Conservation (phyloP, 1,140 invertebrate species). For the Phymastichus coffea region DNA sequence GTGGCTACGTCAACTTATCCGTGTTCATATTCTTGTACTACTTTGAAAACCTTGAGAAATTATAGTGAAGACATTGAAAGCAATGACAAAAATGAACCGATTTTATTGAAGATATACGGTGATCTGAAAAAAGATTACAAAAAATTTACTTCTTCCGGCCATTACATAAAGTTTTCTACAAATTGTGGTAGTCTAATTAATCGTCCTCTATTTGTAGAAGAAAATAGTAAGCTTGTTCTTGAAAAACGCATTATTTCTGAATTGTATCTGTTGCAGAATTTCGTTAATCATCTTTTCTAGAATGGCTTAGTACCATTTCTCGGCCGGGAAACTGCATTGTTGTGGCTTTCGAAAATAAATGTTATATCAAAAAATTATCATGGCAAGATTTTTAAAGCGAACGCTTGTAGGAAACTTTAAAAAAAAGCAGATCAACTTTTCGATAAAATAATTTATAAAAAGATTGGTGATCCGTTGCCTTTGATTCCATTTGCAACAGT, state of each 20-base stretch:
- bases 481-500: background rate
- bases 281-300: slow-evolving; percentile 1
- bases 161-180: background rate
- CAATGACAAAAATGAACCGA: too few relatives aligned
- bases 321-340: background rate
- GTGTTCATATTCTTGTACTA: too few relatives aligned
- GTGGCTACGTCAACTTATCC: too few relatives aligned
- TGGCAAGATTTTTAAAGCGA: background rate
- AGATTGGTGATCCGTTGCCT: background rate
- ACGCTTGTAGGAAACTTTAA: background rate
- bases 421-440: background rate
- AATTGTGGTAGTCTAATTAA: background rate
- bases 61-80: too few relatives aligned
- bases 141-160: background rate
- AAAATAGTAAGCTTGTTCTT: background rate
- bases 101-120: background rate
- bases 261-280: background rate
- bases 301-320: background rate
- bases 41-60: too few relatives aligned
- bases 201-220: background rate
- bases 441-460: background rate
- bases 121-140: background rate
- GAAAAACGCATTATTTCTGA: background rate
- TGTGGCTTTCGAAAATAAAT: background rate
- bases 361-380: background rate